A percentile compares a stretch with the other conserved stretches of the same genome.
Evolutionary conservation across 2,888 invertebrate genomes (phyloP).

Genomic region (Drosophila neotestacea): DNA sequence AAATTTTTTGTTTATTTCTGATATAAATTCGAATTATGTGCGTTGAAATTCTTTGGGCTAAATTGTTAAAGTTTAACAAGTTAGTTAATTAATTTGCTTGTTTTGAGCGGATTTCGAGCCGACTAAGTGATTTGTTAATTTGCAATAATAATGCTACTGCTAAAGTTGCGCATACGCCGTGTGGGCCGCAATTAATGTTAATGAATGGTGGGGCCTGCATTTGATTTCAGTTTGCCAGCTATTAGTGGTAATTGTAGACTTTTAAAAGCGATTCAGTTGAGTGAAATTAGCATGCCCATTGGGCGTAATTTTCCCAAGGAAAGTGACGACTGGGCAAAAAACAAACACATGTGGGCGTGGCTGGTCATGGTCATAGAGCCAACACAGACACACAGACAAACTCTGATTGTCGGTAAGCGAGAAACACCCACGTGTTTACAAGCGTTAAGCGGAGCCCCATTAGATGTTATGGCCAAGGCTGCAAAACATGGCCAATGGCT

Average conservation of each 20-base stretch:
- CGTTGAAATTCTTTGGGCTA: constrained; percentile 38
- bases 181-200: constrained; percentile 65
- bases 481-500: constrained; percentile 58
- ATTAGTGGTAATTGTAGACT: constrained; percentile 76
- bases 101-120: constrained; percentile 35
- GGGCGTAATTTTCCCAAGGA: constrained; percentile 69
- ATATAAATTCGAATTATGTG: constrained; percentile 60
- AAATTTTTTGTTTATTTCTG: constrained; percentile 1
- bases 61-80: constrained; percentile 72
- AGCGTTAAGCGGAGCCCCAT: constrained; percentile 75
- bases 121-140: constrained; percentile 76
- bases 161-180: constrained; percentile 56
- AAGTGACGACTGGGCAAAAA: constrained; percentile 28
- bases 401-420: constrained; percentile 50
- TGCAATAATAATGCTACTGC: constrained; percentile 49
- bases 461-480: constrained; percentile 70
- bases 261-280: constrained; percentile 62
- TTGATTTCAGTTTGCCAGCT: constrained; percentile 66
- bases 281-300: constrained; percentile 76
- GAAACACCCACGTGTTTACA: constrained; percentile 70
- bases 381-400: constrained; percentile 19
- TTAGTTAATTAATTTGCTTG: constrained; percentile 73
- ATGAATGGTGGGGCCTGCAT: constrained; percentile 54
- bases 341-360: constrained; percentile 43
- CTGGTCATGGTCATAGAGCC: constrained; percentile 15